Base-by-base conservation (phyloP, 2,113 vertebrate genomes). In the Oenanthe oenanthe region DNA sequence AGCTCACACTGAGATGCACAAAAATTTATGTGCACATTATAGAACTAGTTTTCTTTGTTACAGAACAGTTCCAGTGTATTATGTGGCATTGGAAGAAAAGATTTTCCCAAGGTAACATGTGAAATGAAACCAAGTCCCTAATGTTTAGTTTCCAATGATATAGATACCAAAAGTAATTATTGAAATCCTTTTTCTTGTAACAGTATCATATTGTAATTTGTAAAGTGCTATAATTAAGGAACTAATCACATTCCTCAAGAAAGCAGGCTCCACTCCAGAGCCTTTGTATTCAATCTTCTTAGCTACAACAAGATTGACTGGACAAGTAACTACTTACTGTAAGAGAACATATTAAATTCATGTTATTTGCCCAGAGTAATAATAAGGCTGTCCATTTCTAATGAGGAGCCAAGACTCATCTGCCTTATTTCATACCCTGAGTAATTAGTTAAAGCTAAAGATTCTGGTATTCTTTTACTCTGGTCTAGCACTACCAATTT, bases 221-320 rank as follows among this genome's bases (percentile, higher is more conserved):
- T 25, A 53, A 75, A 88, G 89, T 62, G 62, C 72, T 95, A 57
- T 81, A 96, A 95, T 96, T 96, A 88, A 84, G 85, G 60, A 96
- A 85, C 80, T 94, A 93, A 94, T 94, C 93, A 88, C 67, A 93
- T 84, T 97, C 60, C 34, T 84, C 76, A 68, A 94, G 74, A 91
- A 97, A 89, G 60, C 54, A 74, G 84, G 60, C 65, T 91, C 85
- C 61, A 61, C 50, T 81, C 42, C 50, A 82, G 75, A 89, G 62
- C 34, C 66, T 58, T 88, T 91, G 53, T 76, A 42, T 43, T 96
- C 74, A 80, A 15, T 68, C 62, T 92, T 61, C 88, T 96, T 76
- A 45, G 71, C 34, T 77, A 65, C 24, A 24, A 24, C 3, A 75
- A 68, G 50, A 95, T n/a, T 68, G 89, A 94, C 53, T 81, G 56